Evolutionary conservation across 2,797 vertebrate genomes (phyloP).

Genomic region (Podargus strigoides): DNA sequence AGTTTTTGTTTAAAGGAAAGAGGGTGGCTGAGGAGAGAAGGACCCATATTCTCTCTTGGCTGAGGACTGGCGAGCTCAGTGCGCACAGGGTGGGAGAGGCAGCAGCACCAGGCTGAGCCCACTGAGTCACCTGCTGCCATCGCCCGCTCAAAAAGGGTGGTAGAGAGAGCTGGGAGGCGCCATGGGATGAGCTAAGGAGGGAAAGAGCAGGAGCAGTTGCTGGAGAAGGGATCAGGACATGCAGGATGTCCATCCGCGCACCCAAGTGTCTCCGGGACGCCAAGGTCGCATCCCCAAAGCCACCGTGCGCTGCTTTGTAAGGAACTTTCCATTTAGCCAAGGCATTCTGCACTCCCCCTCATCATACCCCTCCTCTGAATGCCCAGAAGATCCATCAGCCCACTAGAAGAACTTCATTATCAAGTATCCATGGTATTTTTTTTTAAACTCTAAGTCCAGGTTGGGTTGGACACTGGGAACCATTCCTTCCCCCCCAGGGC

Average conservation of each 20-base stretch:
- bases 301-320: fast-evolving
- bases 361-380: fast-evolving
- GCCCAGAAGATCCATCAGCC: neutral
- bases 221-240: fast-evolving
- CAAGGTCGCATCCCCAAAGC: neutral
- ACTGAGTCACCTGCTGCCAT: fast-evolving
- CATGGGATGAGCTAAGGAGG: neutral
- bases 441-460: too few species aligned
- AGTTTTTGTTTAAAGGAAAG: neutral
- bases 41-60: neutral
- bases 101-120: too few species aligned
- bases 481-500: too few species aligned
- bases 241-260: fast-evolving
- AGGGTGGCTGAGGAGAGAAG: neutral
- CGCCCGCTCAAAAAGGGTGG: neutral
- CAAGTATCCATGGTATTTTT: neutral
- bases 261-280: neutral
- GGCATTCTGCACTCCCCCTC: neutral
- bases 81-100: fast-evolving
- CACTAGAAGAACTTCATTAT: neutral
- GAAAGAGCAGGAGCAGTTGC: neutral
- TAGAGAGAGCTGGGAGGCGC: neutral
- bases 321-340: neutral
- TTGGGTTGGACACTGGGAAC: too few species aligned
- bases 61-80: neutral